phyloP scores from a whole-genome alignment of 2,888 invertebrate species.

The Dicyrtomina minuta region DNA sequence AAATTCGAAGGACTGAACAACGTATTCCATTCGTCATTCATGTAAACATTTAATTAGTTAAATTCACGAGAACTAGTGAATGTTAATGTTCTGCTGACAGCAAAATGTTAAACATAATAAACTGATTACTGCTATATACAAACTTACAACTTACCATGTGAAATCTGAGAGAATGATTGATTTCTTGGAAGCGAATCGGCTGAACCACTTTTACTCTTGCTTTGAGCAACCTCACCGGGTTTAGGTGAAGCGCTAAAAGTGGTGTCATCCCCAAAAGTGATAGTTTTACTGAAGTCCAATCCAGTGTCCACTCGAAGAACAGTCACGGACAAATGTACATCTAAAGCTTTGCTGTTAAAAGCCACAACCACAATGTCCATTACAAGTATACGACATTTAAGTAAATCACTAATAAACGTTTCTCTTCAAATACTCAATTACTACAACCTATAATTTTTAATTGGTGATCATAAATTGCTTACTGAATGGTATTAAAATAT shows the following conservation, averaged over 20 bases:
- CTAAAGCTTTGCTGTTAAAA: constrained; percentile 76
- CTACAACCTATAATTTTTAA: too few species aligned
- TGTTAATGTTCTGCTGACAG: too few species aligned
- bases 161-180: constrained; percentile 52
- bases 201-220: constrained; percentile 46
- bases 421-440: not conserved
- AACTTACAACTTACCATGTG: constrained; percentile 52
- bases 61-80: too few species aligned
- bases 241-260: constrained; percentile 29
- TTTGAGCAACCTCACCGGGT: constrained; percentile 25
- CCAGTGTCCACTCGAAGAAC: constrained; percentile 84
- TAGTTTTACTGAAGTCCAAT: constrained; percentile 68
- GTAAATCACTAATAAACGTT: constrained; percentile 43
- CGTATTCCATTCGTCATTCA: too few species aligned
- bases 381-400: constrained; percentile 42
- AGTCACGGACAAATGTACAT: constrained; percentile 84
- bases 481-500: constrained; percentile 64
- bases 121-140: too few species aligned
- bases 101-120: too few species aligned
- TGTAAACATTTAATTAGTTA: too few species aligned
- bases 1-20: too few species aligned
- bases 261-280: constrained; percentile 55
- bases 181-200: constrained; percentile 51
- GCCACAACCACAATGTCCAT: not conserved
- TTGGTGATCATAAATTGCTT: too few species aligned